These are phyloP conservation scores for Aurelia aurita DNA, from an alignment of 30 jellyfish, hydroid and myxozoan species.

Conservation along the genomic window DNA sequence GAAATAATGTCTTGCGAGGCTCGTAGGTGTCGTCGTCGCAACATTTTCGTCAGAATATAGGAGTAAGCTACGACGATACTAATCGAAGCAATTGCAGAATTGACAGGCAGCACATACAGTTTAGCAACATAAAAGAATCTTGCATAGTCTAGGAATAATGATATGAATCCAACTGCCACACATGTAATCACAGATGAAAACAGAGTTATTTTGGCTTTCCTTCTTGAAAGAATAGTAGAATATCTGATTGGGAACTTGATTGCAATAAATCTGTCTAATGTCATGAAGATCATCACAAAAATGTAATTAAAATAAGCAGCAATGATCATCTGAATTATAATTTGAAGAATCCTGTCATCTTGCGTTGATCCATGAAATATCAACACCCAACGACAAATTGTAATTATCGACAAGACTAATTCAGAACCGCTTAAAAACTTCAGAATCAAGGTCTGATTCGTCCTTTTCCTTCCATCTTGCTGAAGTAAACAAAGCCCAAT, in stretches of 20 bases:
- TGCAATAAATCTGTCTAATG: background rate
- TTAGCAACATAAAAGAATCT: background rate
- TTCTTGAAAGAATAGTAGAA: background rate
- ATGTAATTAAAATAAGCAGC: background rate
- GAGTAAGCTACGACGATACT: background rate
- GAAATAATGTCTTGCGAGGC: background rate
- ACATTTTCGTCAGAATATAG: background rate
- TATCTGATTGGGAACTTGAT: background rate
- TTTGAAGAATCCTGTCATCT: background rate
- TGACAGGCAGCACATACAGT: background rate
- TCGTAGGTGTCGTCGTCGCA: background rate
- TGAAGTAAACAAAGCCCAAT: background rate
- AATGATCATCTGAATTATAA: background rate
- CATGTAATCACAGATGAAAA: background rate
- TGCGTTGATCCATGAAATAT: background rate
- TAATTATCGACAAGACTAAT: background rate
- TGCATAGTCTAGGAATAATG: background rate
- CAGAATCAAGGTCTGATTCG: background rate
- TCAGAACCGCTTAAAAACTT: background rate
- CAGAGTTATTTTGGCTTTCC: background rate
- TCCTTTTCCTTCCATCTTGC: background rate
- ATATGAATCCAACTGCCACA: background rate
- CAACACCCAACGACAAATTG: background rate
- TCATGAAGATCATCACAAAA: background rate
- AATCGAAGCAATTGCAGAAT: background rate